Percentiles rank a stretch among this genome's conserved stretches.
phyloP scores from a whole-genome alignment of 2,113 vertebrate genomes.

The Gopherus flavomarginatus region DNA sequence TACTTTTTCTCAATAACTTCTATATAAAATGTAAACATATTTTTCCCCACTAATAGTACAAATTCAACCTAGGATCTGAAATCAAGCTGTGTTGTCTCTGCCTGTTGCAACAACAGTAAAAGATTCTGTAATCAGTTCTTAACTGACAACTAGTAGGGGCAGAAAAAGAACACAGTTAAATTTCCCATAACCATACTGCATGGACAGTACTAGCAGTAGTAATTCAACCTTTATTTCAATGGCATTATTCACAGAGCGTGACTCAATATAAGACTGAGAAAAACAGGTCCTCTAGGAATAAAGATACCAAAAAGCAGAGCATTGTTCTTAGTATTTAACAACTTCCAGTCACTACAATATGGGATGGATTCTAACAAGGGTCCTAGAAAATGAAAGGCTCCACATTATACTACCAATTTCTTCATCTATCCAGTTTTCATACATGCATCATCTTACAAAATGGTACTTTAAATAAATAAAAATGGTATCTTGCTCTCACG shows the following conservation, averaged over 20 bases:
- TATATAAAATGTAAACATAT: not conserved
- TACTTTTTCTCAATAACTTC: not conserved
- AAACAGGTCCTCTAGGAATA: not conserved
- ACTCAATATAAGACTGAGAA: not conserved
- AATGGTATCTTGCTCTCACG: not conserved
- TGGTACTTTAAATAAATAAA: not conserved
- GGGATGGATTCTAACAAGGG: not conserved
- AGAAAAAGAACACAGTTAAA: not conserved
- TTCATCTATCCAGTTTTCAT: not conserved
- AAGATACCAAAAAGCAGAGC: not conserved
- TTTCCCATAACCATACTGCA: not conserved
- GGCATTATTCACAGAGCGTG: not conserved
- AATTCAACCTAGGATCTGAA: conserved; percentile 1
- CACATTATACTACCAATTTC: not conserved
- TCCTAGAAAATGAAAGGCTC: not conserved
- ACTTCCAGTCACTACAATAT: not conserved
- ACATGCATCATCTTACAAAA: not conserved
- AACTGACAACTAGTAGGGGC: not conserved
- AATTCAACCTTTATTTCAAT: not conserved
- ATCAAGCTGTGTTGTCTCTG: conserved; percentile 1
- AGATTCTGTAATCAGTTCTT: not conserved
- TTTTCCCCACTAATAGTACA: not conserved
- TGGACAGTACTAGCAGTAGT: not conserved
- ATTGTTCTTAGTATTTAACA: not conserved
- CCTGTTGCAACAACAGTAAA: conserved; percentile 4